Evolutionary conservation across 2,888 invertebrate genomes (phyloP), one percentile per base, ranked within the genome.

Genomic region (Opisthograptis luteolata): DNA sequence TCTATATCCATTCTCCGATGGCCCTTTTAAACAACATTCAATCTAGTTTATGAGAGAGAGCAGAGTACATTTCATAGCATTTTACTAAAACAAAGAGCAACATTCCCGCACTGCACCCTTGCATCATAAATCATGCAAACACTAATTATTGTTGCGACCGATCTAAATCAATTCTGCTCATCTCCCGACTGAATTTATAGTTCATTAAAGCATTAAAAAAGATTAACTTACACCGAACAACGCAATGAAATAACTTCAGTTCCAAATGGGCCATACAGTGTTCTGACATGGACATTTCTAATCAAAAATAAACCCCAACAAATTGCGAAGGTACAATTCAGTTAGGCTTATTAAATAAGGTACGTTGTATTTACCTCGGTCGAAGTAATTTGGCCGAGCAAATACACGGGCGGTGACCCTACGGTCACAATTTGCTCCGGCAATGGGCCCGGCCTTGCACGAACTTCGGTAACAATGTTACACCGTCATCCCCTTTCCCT

Each of bases 401-500:
- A 83, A 85, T 80, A 85, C 76, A 74, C 76, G 73, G 71, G 64
- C 69, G 72, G 77, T 82, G 81, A 84, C 82, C 84, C 77, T 80
- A 82, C 78, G 83, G 79, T 83, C 79, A 81, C 81, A 84, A 83
- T 84, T 83, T 84, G 80, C 77, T 68, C 71, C 68, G 66, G 70
- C 75, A 72, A 79, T 80, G 79, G 82, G 82, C 78, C 70, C 79
- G 78, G 82, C 78, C 80, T 79, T 80, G 79, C 77, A 78, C 81
- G 79, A 85, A 85, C 85, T 87, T 80, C 70, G 74, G 77, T 87
- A 87, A 88, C 86, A 75, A 76, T 79, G 85, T 87, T 88, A 87
- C 73, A 70, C 72, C 70, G 74, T 73, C 82, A n/a, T 85, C 83
- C 78, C 68, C 62, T 69, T 71, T 84, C 84, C 87, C 87, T 67